These are phyloP conservation scores for Paratrypauchen microcephalus DNA, from an alignment of 2,797 vertebrate species.

Conservation along the genomic window DNA sequence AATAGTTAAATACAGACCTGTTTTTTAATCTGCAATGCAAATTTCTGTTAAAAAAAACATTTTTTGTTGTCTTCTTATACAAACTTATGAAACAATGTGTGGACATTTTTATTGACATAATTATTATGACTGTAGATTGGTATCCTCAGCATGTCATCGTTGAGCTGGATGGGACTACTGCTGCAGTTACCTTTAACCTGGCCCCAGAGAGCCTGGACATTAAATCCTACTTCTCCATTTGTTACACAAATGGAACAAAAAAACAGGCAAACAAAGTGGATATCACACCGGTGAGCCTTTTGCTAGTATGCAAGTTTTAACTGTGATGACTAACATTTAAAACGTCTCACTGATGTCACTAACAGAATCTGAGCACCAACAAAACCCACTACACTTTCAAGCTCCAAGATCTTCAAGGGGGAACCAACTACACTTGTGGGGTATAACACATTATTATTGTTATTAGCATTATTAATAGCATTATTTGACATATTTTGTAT, in stretches of 20 bases:
- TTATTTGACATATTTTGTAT: constrained; percentile 1
- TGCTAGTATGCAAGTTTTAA: neutral
- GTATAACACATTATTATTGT: constrained; percentile 41
- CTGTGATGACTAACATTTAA: constrained; percentile 1
- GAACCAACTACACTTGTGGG: constrained; percentile 77
- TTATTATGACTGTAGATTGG: constrained; percentile 72
- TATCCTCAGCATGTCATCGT: constrained; percentile 70
- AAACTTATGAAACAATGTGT: neutral
- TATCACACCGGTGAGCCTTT: constrained; percentile 66
- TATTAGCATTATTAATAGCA: neutral
- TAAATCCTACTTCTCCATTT: constrained; percentile 73
- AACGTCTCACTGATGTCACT: neutral
- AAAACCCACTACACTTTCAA: constrained; percentile 70
- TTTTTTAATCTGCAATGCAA: neutral
- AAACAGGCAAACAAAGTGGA: constrained; percentile 48
- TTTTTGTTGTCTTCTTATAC: too few species aligned
- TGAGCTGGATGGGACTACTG: constrained; percentile 56
- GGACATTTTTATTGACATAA: neutral
- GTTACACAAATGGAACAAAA: constrained; percentile 58
- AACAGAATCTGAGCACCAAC: constrained; percentile 64
- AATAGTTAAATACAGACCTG: too few species aligned
- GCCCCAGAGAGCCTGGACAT: constrained; percentile 74
- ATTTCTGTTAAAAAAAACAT: too few species aligned
- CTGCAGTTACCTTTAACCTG: constrained; percentile 80
- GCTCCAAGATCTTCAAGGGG: constrained; percentile 63